Base-by-base conservation (phyloP, 2,888 invertebrate genomes). In the Cantharis nigra region DNA sequence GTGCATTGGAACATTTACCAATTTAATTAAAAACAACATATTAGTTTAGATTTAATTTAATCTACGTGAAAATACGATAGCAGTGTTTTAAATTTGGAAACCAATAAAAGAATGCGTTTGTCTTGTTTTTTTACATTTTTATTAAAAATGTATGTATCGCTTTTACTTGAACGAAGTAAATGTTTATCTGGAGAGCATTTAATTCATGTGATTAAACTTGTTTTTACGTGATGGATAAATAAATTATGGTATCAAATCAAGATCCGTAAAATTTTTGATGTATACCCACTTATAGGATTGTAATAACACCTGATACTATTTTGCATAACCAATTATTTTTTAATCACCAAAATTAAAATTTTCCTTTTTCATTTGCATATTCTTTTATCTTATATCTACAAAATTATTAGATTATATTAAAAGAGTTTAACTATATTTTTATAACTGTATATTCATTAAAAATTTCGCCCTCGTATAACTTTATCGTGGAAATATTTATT, bases 1-100 rank as follows among this genome's bases (percentile, higher is more conserved):
- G 49, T n/a, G 49, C 49, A 2, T n/a, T 49, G 5, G 49, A 49
- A 49, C 49, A 18, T 64, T 64, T 18, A 11, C 13, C 7, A 67
- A 67, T 67, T 67, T 67, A 67, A 67, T 67, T 67, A 67, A 67
- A 65, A 67, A 67, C 26, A 67, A 67, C 65, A 67, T 23, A 23
- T 23, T 67, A 26, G 26, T 67, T 26, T 67, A 49, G n/a, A 26
- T 67, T 67, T 67, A 67, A 67, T 67, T 67, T 20, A 67, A 23
- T 67, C 26, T 20, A 23, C 20, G 11, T 13, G 33, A 33, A 13
- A 9, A 2, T 11, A 11, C 9, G 33, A n/a, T 67, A 23, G 26
- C 18, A 26, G 20, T 1, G 11, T 67, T 67, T 67, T 67, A 49
- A 49, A 49, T n/a, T 5, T 49, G n/a, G n/a, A 49, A 49, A 49